Base-by-base conservation (phyloP, 1,140 invertebrate species). In the Rhagoletis pomonella region DNA sequence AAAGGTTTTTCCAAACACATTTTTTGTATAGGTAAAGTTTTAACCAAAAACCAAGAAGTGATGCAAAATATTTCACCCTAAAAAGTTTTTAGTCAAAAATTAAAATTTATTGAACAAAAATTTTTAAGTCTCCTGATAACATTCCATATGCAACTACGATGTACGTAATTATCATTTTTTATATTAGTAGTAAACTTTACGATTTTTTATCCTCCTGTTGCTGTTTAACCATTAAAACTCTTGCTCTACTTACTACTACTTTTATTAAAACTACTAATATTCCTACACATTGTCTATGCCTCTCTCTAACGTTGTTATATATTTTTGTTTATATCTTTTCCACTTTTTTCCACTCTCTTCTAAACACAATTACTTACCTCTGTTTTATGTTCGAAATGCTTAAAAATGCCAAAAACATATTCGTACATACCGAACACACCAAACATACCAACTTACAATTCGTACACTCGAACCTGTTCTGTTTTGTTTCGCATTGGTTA, bases 291-390 rank as follows among this genome's bases (percentile, higher is more conserved):
- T 86, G 60, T 88, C 60, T 73, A 87, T 89, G 87, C 81, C 89
- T 86, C 89, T 87, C 89, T 88, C 88, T 88, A 85, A 86, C 89
- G 89, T 90, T 89, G 88, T 87, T 91, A 88, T 91, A 29, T 86
- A 29, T 86, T 62, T 86, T 86, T 88, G 89, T 90, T 89, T 77
- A 69, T 59, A 44, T 87, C 44, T 87, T 84, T 64, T 55, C 59
- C 47, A 60, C 86, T 90, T 90, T 29, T 29, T 90, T 81, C 50
- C 73, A 81, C 73, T 81, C 42, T 81, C 73, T 81, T 29, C n/a
- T 55, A 3, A 81, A 81, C 50, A 81, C 17, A 55, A 81, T 55
- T 81, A 4, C 29, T 29, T 29, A 29, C 42, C 3, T 47, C 44
- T 47, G 5, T 73, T 69, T 14, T 47, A n/a, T 29, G 5, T 44